Conservation (phyloP, 2,797 vertebrate species). For the Okamejei kenojei region DNA sequence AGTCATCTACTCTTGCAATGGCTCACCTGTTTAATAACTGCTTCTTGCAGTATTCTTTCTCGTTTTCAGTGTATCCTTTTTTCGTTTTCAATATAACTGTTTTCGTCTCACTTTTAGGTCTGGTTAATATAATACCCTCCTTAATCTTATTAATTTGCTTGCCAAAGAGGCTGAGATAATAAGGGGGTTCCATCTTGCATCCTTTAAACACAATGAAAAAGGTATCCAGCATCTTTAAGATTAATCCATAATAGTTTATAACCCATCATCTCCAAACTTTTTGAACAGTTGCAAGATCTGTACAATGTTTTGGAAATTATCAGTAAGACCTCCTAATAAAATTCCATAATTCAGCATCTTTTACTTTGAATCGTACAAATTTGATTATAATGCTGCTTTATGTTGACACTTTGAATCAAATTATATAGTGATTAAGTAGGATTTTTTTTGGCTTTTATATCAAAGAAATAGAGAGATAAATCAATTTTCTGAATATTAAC, state of each 20-base stretch:
- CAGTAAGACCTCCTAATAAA: constrained; percentile 4
- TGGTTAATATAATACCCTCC: constrained; percentile 6
- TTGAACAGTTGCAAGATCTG: constrained; percentile 3
- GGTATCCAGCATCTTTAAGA: not conserved
- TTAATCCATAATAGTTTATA: not conserved
- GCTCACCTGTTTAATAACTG: constrained; percentile 13
- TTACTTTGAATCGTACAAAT: constrained; percentile 27
- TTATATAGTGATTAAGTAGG: constrained; percentile 33
- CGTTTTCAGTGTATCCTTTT: not conserved
- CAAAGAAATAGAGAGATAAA: constrained; percentile 32
- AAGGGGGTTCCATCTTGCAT: not conserved
- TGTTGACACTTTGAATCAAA: constrained; percentile 30
- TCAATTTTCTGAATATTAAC: constrained; percentile 24
- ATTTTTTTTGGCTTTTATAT: constrained; percentile 28
- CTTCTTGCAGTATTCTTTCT: constrained; percentile 32
- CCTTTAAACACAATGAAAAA: not conserved
- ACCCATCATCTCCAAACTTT: constrained; percentile 28
- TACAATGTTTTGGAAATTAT: constrained; percentile 16
- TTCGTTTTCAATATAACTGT: not conserved
- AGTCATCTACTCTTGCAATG: not conserved
- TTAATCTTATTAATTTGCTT: constrained; percentile 26
- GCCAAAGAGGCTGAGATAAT: constrained; percentile 12
- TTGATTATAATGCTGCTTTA: constrained; percentile 29
- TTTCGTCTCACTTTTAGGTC: not conserved
- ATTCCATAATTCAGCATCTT: constrained; percentile 27